Evolutionary conservation across 2,797 vertebrate genomes (phyloP).

Genomic region (Aphelocoma californica): DNA sequence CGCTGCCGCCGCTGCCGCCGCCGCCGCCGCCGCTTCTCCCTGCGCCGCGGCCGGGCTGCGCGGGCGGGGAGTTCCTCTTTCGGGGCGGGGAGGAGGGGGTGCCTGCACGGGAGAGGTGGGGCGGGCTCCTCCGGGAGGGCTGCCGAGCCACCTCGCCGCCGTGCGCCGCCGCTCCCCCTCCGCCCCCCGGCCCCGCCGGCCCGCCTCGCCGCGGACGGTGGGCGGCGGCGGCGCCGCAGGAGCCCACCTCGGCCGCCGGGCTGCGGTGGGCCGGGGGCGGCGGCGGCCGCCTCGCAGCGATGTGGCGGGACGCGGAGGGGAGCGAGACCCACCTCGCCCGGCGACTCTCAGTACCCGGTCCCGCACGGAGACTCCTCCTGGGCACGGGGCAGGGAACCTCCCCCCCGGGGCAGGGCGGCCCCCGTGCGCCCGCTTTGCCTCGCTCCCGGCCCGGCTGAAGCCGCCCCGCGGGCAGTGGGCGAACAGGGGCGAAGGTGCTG

Average conservation of each 20-base stretch:
- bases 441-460: background rate
- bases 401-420: background rate
- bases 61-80: constrained; percentile 63
- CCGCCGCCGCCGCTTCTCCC: constrained; percentile 8
- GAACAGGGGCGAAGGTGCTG: background rate
- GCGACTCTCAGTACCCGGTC: background rate
- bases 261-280: background rate
- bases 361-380: background rate
- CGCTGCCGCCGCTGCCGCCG: constrained; percentile 8
- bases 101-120: constrained; percentile 33
- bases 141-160: background rate
- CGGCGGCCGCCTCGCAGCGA: background rate
- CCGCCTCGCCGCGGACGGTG: background rate
- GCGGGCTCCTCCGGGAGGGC: background rate
- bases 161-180: constrained; percentile 16
- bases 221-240: background rate
- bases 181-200: background rate
- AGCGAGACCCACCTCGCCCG: background rate
- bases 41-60: background rate
- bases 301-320: background rate
- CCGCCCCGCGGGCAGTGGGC: background rate
- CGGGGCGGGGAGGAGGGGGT: constrained; percentile 56
- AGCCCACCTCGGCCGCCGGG: background rate
- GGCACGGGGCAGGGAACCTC: background rate
- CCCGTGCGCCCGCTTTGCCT: background rate